These are phyloP conservation scores for Oreonectes daqikongensis DNA, from an alignment of 2,797 vertebrate species.

Conservation along the genomic window DNA sequence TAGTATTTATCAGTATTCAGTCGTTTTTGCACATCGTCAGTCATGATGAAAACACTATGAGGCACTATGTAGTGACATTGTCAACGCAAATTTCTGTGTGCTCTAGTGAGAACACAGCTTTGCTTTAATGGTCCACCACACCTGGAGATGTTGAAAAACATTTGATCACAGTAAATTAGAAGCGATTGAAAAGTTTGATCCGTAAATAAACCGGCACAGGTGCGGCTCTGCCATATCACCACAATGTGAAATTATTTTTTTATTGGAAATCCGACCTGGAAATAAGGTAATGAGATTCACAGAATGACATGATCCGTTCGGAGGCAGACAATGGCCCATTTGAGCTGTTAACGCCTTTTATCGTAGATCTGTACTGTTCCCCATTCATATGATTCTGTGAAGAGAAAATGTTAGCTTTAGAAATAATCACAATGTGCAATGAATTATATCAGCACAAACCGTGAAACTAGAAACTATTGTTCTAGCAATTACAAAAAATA, in stretches of 20 bases:
- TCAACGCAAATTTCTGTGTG: conserved; percentile 63
- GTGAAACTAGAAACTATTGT: not conserved
- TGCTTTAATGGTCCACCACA: conserved; percentile 62
- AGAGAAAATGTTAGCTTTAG: conserved; percentile 5
- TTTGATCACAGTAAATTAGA: conserved; percentile 35
- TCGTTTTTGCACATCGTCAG: conserved; percentile 46
- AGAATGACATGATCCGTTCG: conserved; percentile 32
- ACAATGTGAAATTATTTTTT: conserved; percentile 69
- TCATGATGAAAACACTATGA: conserved; percentile 59
- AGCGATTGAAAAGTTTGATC: conserved; percentile 13
- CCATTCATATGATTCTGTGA: conserved; percentile 74
- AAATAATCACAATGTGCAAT: not conserved
- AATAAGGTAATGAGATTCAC: conserved; percentile 49
- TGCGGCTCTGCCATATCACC: conserved; percentile 67
- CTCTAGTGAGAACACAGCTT: conserved; percentile 51
- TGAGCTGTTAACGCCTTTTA: conserved; percentile 65
- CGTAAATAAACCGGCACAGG: conserved; percentile 61
- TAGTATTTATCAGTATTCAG: not conserved
- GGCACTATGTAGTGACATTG: conserved; percentile 69
- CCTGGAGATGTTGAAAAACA: conserved; percentile 53
- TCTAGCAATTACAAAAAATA: too few species aligned
- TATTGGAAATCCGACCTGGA: conserved; percentile 57
- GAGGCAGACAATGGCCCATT: conserved; percentile 29
- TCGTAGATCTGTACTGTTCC: conserved; percentile 71
- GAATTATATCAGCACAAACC: not conserved